phyloP scores from a whole-genome alignment of 2,113 vertebrate genomes.

The Thalassoma bifasciatum region DNA sequence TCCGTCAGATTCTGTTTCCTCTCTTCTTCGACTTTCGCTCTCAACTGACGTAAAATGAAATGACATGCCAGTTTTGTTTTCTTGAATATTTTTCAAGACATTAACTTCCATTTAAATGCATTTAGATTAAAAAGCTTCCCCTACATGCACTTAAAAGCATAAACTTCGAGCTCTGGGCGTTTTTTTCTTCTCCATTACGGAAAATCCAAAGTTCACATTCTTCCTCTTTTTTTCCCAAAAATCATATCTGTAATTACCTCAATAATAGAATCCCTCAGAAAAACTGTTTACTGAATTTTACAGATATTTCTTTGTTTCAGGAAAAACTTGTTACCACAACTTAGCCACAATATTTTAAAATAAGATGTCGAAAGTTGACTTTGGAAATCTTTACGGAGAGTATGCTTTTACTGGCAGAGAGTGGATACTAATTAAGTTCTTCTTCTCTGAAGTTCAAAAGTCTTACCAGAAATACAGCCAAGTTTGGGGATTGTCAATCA shows the following conservation, averaged over 20 bases:
- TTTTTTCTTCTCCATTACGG: conserved; percentile 29
- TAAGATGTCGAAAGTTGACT: conserved; percentile 52
- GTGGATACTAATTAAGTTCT: not conserved
- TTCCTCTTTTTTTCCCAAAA: conserved; percentile 26
- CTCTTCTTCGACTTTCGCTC: conserved; percentile 38
- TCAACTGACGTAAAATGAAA: conserved; percentile 26
- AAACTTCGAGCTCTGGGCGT: conserved; percentile 23
- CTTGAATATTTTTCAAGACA: not conserved
- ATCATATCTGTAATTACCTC: conserved; percentile 62
- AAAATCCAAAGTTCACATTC: conserved; percentile 63
- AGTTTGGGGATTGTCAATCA: not conserved
- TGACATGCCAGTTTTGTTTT: conserved; percentile 4
- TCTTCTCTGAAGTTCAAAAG: conserved; percentile 15
- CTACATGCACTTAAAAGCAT: conserved; percentile 32
- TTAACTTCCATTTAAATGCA: conserved; percentile 25
- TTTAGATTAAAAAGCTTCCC: conserved; percentile 19
- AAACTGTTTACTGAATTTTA: conserved; percentile 63
- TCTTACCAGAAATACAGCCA: conserved; percentile 8
- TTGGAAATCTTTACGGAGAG: not conserved
- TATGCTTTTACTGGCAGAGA: conserved; percentile 7
- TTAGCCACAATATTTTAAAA: conserved; percentile 45
- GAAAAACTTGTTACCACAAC: conserved; percentile 23
- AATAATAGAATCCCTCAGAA: conserved; percentile 45
- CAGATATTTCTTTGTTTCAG: conserved; percentile 50
- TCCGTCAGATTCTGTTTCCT: conserved; percentile 25